Evolutionary conservation across 2,113 vertebrate species (phyloP).

Genomic region (Cochlearius cochlearius): DNA sequence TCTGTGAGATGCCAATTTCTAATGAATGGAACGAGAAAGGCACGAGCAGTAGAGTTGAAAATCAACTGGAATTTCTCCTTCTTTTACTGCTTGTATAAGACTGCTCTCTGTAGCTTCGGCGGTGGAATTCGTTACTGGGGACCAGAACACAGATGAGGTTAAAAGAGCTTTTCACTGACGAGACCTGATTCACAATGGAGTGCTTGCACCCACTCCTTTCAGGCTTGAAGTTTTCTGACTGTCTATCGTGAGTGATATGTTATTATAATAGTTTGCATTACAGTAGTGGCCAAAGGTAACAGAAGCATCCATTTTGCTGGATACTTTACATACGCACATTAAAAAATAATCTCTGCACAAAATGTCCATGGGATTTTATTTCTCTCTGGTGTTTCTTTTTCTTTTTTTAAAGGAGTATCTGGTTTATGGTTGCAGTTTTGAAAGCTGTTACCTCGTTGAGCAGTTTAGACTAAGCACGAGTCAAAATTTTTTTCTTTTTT

Average conservation of each 20-base stretch:
- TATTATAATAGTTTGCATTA: neutral
- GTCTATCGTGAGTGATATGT: neutral
- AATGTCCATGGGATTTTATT: neutral
- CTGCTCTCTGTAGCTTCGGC: neutral
- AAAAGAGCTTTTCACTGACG: neutral
- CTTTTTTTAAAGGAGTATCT: neutral
- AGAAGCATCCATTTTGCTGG: neutral
- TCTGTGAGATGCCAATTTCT: neutral
- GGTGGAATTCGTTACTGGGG: neutral
- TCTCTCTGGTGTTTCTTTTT: neutral
- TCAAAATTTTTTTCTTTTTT: too few species aligned
- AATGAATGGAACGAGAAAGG: neutral
- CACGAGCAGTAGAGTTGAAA: neutral
- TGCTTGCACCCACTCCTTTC: neutral
- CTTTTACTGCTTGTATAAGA: neutral
- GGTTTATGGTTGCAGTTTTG: conserved; percentile 33
- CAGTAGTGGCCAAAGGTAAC: neutral
- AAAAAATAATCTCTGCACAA: neutral
- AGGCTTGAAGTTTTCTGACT: neutral
- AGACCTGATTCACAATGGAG: neutral
- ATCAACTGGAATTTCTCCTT: neutral
- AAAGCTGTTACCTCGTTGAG: conserved; percentile 25
- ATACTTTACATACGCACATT: neutral
- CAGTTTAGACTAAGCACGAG: neutral
- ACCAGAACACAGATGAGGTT: neutral